Evolutionary conservation across 1,140 invertebrate genomes (phyloP).

Genomic region (Musca vetustissima): DNA sequence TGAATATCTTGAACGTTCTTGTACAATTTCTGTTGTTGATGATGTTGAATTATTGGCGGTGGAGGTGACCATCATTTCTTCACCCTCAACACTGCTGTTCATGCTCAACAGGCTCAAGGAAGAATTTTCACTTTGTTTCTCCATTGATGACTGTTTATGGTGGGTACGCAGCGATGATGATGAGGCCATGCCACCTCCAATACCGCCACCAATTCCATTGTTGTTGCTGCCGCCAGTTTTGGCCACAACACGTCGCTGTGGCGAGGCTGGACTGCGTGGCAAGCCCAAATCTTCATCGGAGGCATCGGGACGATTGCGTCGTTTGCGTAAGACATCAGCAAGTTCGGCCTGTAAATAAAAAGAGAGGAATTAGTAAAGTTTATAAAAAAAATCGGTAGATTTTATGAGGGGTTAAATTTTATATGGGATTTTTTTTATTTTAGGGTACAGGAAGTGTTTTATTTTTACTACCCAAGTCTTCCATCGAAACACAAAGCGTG

Average conservation of each 20-base stretch:
- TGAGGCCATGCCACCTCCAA: constrained; percentile 23
- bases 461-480: constrained; percentile 48
- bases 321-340: constrained; percentile 53
- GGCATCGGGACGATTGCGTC: constrained; percentile 51
- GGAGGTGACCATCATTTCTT: constrained; percentile 32
- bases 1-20: constrained; percentile 16
- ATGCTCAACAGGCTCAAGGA: constrained; percentile 49
- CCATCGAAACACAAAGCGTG: constrained; percentile 52
- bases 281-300: constrained; percentile 54
- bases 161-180: neutral
- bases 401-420: neutral
- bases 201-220: neutral
- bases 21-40: constrained; percentile 14
- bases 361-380: neutral
- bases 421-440: neutral
- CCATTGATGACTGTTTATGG: constrained; percentile 28
- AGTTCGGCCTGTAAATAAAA: constrained; percentile 46
- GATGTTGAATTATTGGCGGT: constrained; percentile 26
- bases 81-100: constrained; percentile 47
- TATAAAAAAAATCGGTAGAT: neutral
- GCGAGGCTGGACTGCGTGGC: constrained; percentile 51
- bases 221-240: neutral
- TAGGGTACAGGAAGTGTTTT: too few relatives aligned
- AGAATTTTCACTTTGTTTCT: constrained; percentile 40
- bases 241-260: constrained; percentile 37